phyloP scores from a whole-genome alignment of 2,113 vertebrate species.

The Anolis carolinensis region DNA sequence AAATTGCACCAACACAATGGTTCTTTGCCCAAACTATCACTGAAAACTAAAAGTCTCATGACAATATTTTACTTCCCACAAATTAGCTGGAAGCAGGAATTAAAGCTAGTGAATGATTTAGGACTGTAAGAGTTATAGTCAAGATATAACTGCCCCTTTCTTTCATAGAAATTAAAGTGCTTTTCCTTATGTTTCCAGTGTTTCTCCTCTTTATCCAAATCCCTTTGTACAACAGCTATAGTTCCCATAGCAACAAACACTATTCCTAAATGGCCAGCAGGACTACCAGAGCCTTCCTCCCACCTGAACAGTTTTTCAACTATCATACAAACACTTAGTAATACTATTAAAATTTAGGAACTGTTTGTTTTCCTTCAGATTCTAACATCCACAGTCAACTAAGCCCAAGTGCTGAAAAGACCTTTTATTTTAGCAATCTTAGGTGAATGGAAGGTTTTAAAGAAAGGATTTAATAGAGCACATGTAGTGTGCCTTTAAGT shows the following conservation, averaged over 20 bases:
- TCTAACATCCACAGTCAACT: slow-evolving; percentile 8
- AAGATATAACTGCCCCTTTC: slow-evolving; percentile 62
- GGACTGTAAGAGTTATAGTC: slow-evolving; percentile 60
- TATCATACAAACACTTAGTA: slow-evolving; percentile 58
- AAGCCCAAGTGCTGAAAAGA: background rate
- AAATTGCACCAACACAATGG: slow-evolving; percentile 81
- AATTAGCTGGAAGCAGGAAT: slow-evolving; percentile 80
- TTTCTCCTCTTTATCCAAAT: slow-evolving; percentile 62
- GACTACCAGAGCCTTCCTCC: slow-evolving; percentile 73
- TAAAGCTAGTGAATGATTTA: slow-evolving; percentile 69
- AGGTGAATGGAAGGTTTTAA: background rate
- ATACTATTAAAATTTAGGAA: slow-evolving; percentile 12
- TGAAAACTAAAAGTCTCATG: slow-evolving; percentile 79
- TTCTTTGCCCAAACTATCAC: slow-evolving; percentile 83
- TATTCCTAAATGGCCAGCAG: slow-evolving; percentile 72
- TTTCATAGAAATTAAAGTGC: slow-evolving; percentile 71
- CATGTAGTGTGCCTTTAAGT: no score
- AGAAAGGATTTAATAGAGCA: no score
- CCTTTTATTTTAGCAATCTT: background rate
- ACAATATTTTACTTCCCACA: slow-evolving; percentile 77
- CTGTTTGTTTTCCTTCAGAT: slow-evolving; percentile 6
- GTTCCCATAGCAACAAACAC: slow-evolving; percentile 81
- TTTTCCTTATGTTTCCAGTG: slow-evolving; percentile 66
- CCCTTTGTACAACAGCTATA: slow-evolving; percentile 67
- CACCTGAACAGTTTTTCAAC: slow-evolving; percentile 69